Percentiles rank a stretch among this genome's conserved stretches.
Evolutionary conservation across 1,140 invertebrate species (phyloP).

Genomic region (Ostrea denselamellosa): DNA sequence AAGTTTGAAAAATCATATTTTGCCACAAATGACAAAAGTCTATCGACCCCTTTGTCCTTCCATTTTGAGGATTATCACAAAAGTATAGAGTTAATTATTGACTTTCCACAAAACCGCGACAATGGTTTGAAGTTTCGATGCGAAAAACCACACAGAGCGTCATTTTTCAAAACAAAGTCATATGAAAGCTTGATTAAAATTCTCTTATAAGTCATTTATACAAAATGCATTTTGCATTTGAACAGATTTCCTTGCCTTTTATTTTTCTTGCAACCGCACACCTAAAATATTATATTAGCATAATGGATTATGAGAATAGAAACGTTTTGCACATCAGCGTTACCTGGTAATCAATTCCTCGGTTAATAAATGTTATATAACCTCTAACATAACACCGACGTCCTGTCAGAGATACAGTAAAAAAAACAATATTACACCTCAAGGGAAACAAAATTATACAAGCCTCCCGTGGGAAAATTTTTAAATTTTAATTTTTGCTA

Average conservation of each 20-base stretch:
- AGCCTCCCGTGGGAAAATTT: constrained; percentile 27
- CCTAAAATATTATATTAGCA: constrained; percentile 34
- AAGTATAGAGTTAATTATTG: constrained; percentile 22
- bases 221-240: constrained; percentile 35
- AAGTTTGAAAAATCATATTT: not conserved
- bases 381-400: not conserved
- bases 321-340: constrained; percentile 20
- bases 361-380: not conserved
- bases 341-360: constrained; percentile 18
- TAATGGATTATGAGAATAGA: constrained; percentile 32
- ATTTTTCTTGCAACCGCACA: constrained; percentile 22
- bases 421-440: not conserved
- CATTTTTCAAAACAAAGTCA: constrained; percentile 26
- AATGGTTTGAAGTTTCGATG: constrained; percentile 5
- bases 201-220: not conserved
- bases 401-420: not conserved
- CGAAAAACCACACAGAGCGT: not conserved
- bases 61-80: not conserved
- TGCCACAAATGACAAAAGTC: not conserved
- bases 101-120: not conserved
- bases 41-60: not conserved
- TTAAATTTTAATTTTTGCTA: not conserved
- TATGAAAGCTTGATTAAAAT: constrained; percentile 24
- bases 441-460: constrained; percentile 16
- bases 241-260: constrained; percentile 36